Percentiles rank a stretch among this genome's conserved stretches.
Evolutionary conservation across 2,888 invertebrate species (phyloP).

Genomic region (Tetrapedia diversipes): DNA sequence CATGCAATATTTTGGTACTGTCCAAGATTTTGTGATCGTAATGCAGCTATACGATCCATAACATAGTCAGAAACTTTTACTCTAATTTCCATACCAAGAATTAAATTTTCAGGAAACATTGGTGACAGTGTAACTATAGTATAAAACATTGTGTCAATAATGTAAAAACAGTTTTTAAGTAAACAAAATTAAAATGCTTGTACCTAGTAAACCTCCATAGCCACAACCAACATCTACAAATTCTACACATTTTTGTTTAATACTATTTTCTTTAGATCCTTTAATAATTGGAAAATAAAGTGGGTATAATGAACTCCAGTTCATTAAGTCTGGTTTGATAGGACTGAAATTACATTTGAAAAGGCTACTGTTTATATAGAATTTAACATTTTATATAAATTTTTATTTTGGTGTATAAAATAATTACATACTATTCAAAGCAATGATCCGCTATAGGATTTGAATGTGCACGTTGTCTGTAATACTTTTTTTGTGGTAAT

Average conservation of each 20-base stretch:
- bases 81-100: slow-evolving; percentile 98
- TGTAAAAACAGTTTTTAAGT: not conserved
- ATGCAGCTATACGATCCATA: slow-evolving; percentile 95
- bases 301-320: slow-evolving; percentile 93
- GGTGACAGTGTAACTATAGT: slow-evolving; percentile 92
- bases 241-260: slow-evolving; percentile 84
- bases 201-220: slow-evolving; percentile 96
- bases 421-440: slow-evolving; percentile 93
- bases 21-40: slow-evolving; percentile 89
- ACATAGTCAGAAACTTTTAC: slow-evolving; percentile 99
- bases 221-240: slow-evolving; percentile 99
- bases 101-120: slow-evolving; percentile 94
- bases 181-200: slow-evolving; percentile 26
- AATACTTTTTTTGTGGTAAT: slow-evolving; percentile 97
- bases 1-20: slow-evolving; percentile 97
- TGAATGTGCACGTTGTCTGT: slow-evolving; percentile 98
- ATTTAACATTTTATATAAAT: not conserved
- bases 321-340: slow-evolving; percentile 90
- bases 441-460: slow-evolving; percentile 99
- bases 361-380: not conserved
- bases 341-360: slow-evolving; percentile 86
- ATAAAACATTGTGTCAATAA: slow-evolving; percentile 40
- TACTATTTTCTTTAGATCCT: slow-evolving; percentile 73
- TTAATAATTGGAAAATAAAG: slow-evolving; percentile 75
- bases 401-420: slow-evolving; percentile 19